A percentile compares a stretch with the other conserved stretches of the same genome.
Evolutionary conservation across 2,797 vertebrate genomes (phyloP).

Genomic region (Tympanoctomys barrerae): DNA sequence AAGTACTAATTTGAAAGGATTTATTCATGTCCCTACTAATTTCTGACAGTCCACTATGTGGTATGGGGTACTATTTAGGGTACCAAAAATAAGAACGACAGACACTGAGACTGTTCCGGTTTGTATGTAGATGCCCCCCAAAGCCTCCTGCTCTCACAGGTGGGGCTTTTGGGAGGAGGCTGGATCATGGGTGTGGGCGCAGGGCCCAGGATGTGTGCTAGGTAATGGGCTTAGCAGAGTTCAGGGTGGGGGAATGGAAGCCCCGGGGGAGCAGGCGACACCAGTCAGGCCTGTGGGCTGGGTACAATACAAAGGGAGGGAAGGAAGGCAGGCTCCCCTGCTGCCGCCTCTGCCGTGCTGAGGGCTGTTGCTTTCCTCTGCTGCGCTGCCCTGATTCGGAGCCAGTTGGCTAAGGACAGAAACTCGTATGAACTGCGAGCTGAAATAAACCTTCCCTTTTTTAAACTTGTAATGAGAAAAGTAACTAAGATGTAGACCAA

Average conservation of each 20-base stretch:
- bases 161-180: neutral
- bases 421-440: neutral
- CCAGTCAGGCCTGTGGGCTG: neutral
- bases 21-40: neutral
- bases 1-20: conserved; percentile 27
- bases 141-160: neutral
- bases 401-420: neutral
- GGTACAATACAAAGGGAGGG: neutral
- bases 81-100: neutral
- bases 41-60: neutral
- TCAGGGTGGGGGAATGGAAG: neutral
- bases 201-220: neutral
- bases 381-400: neutral
- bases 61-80: neutral
- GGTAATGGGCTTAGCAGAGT: neutral
- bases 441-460: neutral
- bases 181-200: neutral
- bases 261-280: neutral
- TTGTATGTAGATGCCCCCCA: neutral
- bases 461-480: neutral
- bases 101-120: neutral
- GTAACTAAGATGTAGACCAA: neutral
- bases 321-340: neutral
- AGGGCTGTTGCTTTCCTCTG: neutral
- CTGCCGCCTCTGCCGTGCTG: neutral